These are phyloP conservation scores for Sturmia bella DNA, from an alignment of 2,888 invertebrate species.

Conservation along the genomic window DNA sequence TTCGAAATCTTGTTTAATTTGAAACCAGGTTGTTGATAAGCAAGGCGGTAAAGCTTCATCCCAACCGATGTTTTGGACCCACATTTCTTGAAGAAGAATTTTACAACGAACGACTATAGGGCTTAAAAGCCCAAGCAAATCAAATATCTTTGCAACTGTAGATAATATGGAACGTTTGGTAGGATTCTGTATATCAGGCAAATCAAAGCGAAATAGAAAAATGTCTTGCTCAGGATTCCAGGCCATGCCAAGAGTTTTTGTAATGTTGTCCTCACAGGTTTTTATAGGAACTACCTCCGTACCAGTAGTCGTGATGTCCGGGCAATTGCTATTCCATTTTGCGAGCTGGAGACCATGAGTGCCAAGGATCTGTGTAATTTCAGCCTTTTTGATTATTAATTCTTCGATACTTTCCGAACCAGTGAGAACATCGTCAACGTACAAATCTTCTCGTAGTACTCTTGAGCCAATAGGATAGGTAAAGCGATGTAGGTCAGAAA, in stretches of 20 bases:
- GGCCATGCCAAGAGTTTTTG: slow-evolving; percentile 1
- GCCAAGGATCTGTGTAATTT: neutral
- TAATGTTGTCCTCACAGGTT: neutral
- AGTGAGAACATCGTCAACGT: slow-evolving; percentile 67
- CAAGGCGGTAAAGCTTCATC: neutral
- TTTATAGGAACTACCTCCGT: neutral
- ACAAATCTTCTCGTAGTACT: slow-evolving; percentile 14
- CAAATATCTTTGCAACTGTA: slow-evolving; percentile 50
- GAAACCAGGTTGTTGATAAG: slow-evolving; percentile 16
- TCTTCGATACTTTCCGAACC: slow-evolving; percentile 17
- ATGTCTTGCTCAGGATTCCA: neutral
- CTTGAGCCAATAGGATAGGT: neutral
- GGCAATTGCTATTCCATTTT: slow-evolving; percentile 35
- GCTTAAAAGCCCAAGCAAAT: slow-evolving; percentile 49
- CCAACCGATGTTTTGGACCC: slow-evolving; percentile 55
- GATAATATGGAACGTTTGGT: slow-evolving; percentile 44
- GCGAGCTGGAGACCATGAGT: slow-evolving; percentile 9
- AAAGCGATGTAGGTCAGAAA: neutral
- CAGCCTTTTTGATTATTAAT: neutral
- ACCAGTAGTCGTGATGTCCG: neutral
- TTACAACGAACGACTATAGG: slow-evolving; percentile 61
- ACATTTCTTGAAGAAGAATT: slow-evolving; percentile 66
- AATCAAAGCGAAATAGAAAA: no score
- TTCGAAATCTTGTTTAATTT: slow-evolving; percentile 18
- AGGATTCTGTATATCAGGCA: no score